phyloP scores from a whole-genome alignment of 2,797 vertebrate genomes.

The Euphonia xanthogaster region DNA sequence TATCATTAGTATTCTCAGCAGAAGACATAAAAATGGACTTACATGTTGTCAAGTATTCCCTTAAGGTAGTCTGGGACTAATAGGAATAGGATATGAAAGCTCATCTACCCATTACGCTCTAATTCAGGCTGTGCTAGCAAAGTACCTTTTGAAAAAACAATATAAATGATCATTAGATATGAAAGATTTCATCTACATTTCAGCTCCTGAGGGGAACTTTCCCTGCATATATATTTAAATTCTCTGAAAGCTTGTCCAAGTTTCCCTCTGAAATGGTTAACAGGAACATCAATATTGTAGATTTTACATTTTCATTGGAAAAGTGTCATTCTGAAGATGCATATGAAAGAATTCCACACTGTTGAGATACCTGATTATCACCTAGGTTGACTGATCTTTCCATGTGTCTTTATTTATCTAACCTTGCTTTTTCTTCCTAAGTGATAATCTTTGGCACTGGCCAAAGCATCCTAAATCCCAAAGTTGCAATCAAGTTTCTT shows the following conservation, averaged over 20 bases:
- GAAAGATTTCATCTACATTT: background rate
- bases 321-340: background rate
- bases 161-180: background rate
- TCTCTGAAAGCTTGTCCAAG: background rate
- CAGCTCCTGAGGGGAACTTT: background rate
- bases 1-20: background rate
- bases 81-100: background rate
- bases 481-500: background rate
- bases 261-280: background rate
- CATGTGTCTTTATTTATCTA: background rate
- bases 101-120: background rate
- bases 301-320: background rate
- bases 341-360: background rate
- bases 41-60: background rate
- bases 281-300: background rate
- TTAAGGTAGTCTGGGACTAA: background rate
- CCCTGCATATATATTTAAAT: background rate
- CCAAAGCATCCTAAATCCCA: background rate
- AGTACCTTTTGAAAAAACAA: background rate
- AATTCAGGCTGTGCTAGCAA: background rate
- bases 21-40: background rate
- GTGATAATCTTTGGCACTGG: background rate
- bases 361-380: background rate
- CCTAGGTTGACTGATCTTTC: background rate
- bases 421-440: background rate